Evolutionary conservation across 1,140 invertebrate species (phyloP).

Genomic region (Heliconius himera): DNA sequence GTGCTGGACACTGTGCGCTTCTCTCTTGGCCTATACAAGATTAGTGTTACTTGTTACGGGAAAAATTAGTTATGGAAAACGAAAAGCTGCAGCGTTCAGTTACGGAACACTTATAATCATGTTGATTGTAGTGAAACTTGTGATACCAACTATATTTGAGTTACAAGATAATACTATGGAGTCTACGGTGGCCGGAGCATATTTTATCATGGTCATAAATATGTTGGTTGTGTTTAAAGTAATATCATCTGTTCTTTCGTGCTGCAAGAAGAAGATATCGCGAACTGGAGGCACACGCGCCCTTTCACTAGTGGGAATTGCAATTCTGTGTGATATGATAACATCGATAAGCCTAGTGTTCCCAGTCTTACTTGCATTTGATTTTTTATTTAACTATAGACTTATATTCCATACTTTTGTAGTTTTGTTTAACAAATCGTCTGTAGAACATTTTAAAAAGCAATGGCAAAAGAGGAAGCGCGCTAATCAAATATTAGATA

Average conservation of each 20-base stretch:
- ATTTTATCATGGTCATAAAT: constrained; percentile 24
- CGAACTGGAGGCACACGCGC: constrained; percentile 16
- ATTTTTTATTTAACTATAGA: constrained; percentile 26
- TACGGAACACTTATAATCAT: constrained; percentile 15
- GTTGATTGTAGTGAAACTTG: constrained; percentile 6
- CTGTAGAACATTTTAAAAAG: constrained; percentile 22
- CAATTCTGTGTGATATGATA: too few species aligned
- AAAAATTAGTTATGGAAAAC: constrained; percentile 38
- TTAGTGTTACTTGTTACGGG: constrained; percentile 32
- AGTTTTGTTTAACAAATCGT: constrained; percentile 25
- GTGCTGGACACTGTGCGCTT: constrained; percentile 31
- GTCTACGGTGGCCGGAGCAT: background rate
- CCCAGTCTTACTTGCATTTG: background rate
- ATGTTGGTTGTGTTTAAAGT: constrained; percentile 26
- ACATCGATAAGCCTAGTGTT: constrained; percentile 4
- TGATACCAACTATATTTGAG: constrained; percentile 15
- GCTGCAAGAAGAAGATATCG: constrained; percentile 21
- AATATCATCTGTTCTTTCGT: constrained; percentile 6
- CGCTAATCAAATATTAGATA: background rate
- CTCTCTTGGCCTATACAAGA: constrained; percentile 31
- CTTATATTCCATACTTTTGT: constrained; percentile 17
- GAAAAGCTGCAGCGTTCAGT: constrained; percentile 27
- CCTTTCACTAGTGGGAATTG: constrained; percentile 27
- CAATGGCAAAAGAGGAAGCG: constrained; percentile 5
- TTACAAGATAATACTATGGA: background rate